Conservation (phyloP, 2,888 invertebrate genomes). For the Cantharis rustica region DNA sequence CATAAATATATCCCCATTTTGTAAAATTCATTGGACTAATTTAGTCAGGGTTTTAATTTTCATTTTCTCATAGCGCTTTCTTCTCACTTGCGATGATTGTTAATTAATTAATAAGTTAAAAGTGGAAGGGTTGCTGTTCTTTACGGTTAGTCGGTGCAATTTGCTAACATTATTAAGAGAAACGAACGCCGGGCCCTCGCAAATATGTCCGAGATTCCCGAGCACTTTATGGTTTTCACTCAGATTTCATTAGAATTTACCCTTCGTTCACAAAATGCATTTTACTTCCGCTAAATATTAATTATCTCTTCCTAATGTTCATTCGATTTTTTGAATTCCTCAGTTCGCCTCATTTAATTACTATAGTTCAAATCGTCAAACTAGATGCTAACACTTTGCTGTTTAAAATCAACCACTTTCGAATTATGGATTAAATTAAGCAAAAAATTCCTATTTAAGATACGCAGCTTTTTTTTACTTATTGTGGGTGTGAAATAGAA, state of each 20-base stretch:
- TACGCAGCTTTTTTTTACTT: too few species aligned
- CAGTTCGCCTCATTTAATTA: background rate
- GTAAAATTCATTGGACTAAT: conserved; percentile 48
- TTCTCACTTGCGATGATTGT: conserved; percentile 55
- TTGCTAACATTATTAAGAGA: conserved; percentile 54
- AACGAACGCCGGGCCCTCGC: conserved; percentile 41
- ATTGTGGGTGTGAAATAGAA: background rate
- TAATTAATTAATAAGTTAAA: conserved; percentile 58
- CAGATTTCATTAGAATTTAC: conserved; percentile 45
- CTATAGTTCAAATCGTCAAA: background rate
- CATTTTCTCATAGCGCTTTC: conserved; percentile 45
- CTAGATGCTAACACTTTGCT: too few species aligned
- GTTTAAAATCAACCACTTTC: background rate
- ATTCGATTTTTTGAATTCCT: background rate
- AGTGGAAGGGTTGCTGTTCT: conserved; percentile 54
- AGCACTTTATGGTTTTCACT: conserved; percentile 50
- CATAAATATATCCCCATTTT: conserved; percentile 34
- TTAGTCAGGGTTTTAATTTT: conserved; percentile 53
- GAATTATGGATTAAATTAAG: too few species aligned
- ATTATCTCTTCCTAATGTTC: conserved; percentile 28
- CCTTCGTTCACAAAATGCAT: conserved; percentile 38
- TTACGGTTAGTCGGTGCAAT: conserved; percentile 55
- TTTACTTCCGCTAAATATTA: conserved; percentile 38
- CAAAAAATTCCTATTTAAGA: too few species aligned
- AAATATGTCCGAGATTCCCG: conserved; percentile 55